Base-by-base conservation (phyloP, 2,113 vertebrate species). In the Ammodytes marinus region DNA sequence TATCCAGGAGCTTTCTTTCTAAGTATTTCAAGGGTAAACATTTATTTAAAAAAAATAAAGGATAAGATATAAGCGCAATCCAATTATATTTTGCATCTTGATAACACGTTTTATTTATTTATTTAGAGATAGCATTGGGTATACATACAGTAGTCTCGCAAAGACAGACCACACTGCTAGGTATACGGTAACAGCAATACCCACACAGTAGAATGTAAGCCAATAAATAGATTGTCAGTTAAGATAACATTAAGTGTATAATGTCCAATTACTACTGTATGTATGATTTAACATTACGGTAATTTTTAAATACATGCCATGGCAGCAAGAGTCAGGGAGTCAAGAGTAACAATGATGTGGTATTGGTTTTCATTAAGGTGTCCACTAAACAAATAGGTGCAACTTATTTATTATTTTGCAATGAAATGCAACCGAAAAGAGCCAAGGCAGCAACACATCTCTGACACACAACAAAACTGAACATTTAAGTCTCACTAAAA, bases 21-120 rank as follows among this genome's bases (percentile, higher is more conserved):
- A 80, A 89, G 71, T 88, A 86, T 86, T 74, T 89, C 83, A 91
- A 89, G 92, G 85, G 69, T 85, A 86, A 39, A 42, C 37, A 67
- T 79, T 42, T 27, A 78, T 39, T 76, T 74, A 13, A 83, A 76
- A 71, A 13, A 35, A 7, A 19, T 12, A 17, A n/a, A 12, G 42
- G 47, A 57, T 42, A 72, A 11, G 8, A 55, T 40, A 55, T 40
- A 0, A 68, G 37, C 50, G 17, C 8, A 45, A 27, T 10, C 43
- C 9, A 75, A 55, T 57, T 42, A 64, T 52, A 57, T 14, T 53
- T 46, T 37, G 27, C 1, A 43, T 57, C 35, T 65, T 72, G 35
- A 40, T 67, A 66, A 57, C n/a, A 35, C 4, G 14, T 12, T 54
- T 47, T 2, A 49, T 2, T 78, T 5, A 45, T 47, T 35, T 46